Evolutionary conservation across 2,113 vertebrate genomes (phyloP), one percentile per base, ranked within the genome.

Genomic region (Notothenia rossii): DNA sequence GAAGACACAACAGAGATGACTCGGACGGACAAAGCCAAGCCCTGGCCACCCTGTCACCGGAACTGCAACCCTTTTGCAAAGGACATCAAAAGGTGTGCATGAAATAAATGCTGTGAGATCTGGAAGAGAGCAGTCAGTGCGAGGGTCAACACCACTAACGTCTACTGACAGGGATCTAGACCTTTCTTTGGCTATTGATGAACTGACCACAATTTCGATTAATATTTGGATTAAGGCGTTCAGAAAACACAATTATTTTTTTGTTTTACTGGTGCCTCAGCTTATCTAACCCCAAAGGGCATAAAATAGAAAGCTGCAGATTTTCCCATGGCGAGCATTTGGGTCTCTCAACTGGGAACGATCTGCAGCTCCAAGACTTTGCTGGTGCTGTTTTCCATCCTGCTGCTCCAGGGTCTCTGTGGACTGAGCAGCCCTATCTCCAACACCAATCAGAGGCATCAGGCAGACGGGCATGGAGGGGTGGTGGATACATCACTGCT

Each of bases 401-500:
- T 91, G 14, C 81, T 94, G 3, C 75, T 94, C 40, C 77, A 59
- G 86, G 91, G 81, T 40, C 88, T 93, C 81, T 89, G 94, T 29
- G 91, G 87, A 22, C 54, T 89, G 70, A 85, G 93, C 84, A 97
- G 92, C 79, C 98, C 98, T 70, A 99, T 99, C 88, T 92, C 95
- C 70, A 81, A 22, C 53, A 93, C 95, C 78, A 92, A 95, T 62
- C 97, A 96, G 84, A 95, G 94, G 82, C 94, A 95, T 1, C 93
- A 90, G 79, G 91, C 86, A 10, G 96, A 98, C 51, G 96, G 96
- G 0, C 94, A 93, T 84, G 96, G 96, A 48, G 95, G 97, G 45
- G 95, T 97, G 0, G 94, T 96, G 0, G 97, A 98, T 85, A 93
- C 95, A 67, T 95, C 95, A 4, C 88, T 96, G 70, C 92, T 96